Conservation (phyloP, 2,888 invertebrate genomes). For the Plemyria rubiginata region DNA sequence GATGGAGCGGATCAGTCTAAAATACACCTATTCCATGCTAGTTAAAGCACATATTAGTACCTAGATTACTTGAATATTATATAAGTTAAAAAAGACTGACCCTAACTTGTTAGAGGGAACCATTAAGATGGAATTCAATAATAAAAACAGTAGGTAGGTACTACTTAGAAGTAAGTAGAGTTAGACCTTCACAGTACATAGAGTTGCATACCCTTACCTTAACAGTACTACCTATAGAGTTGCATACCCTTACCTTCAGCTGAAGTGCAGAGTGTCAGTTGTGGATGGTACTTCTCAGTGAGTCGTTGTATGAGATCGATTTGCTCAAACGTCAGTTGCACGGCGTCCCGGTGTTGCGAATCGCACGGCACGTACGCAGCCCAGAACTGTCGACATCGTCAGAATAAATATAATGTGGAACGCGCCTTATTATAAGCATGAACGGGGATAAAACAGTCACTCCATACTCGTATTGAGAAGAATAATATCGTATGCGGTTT, state of each 20-base stretch:
- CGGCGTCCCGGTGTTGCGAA: slow-evolving; percentile 93
- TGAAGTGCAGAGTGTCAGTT: slow-evolving; percentile 91
- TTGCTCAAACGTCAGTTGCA: slow-evolving; percentile 93
- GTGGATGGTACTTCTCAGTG: slow-evolving; percentile 91
- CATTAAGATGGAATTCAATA: no score
- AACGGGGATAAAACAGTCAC: neutral
- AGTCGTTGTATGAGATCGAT: slow-evolving; percentile 93
- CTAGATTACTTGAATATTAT: no score
- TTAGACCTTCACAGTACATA: no score
- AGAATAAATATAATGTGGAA: slow-evolving; percentile 2
- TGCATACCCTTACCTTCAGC: slow-evolving; percentile 86
- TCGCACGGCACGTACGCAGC: slow-evolving; percentile 94
- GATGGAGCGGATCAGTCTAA: no score
- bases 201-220: no score
- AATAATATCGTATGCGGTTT: neutral
- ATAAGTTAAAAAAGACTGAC: no score
- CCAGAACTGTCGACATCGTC: slow-evolving; percentile 88
- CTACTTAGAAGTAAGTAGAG: no score
- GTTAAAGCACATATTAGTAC: no score
- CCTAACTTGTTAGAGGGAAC: no score
- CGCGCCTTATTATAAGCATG: neutral
- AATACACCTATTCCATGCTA: no score
- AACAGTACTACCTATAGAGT: no score
- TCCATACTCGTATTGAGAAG: neutral
- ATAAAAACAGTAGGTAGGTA: no score